Evolutionary conservation across 1,140 invertebrate species (phyloP), one percentile per base, ranked within the genome.

Genomic region (Drosophila gunungcola): DNA sequence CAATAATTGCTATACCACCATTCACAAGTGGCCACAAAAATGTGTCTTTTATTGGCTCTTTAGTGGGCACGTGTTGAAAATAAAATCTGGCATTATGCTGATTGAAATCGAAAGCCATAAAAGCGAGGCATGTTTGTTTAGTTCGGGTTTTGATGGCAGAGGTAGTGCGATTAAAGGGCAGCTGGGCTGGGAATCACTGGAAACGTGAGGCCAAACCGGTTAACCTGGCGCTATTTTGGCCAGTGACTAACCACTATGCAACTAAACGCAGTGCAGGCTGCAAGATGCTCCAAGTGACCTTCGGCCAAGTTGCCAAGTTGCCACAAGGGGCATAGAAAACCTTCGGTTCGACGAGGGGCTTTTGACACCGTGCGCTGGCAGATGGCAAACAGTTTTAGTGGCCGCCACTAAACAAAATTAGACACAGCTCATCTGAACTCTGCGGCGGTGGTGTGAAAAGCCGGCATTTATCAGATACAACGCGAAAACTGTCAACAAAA

Each of bases 371-470:
- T 46, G 25, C 41, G 56, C 63, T 25, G 62, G 29, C 55, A 69
- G 48, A 72, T 81, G 57, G 82, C 60, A 86, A 86, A 88, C 65
- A 86, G 56, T 76, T 82, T 88, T 88, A 82, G 75, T 88, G 64
- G 34, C 54, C 74, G 48, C 45, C 69, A 78, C 82, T 78, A 85
- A 85, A 79, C 62, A 42, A 82, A 68, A 88, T 82, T 88, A 68
- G 82, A 75, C 51, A 88, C 79, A 79, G 78, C 62, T 79, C 69
- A 82, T 82, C 88, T 79, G 43, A 75, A 72, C 72, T 83, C 68
- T 63, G 77, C 25, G 63, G 36, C 60, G 63, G 49, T 39, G 43
- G 61, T 83, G 80, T 75, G 67, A 84, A 84, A 75, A 84, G 49
- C 43, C 70, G 49, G 60, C 78, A 56, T 67, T 68, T 55, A 78